Evolutionary conservation across 2,113 vertebrate species (phyloP), one percentile per base, ranked within the genome.

Genomic region (Oreochromis aureus): DNA sequence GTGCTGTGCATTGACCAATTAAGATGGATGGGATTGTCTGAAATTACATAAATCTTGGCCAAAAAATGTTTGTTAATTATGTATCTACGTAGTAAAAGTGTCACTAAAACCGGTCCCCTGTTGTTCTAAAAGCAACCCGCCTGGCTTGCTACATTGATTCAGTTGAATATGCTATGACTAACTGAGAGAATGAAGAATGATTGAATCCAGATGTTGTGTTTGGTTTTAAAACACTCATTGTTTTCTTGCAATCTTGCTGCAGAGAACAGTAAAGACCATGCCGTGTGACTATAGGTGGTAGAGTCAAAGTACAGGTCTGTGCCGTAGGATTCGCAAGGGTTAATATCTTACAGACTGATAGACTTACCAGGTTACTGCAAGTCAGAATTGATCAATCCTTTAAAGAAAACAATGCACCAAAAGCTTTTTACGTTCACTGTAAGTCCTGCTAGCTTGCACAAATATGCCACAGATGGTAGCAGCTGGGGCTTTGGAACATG

Each of bases 231-330:
- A 51, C 58, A 19, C 30, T 24, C 58, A 18, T 41, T 61, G 71
- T 76, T 73, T 85, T 10, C 18, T 46, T 85, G 69, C 46, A 76
- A 46, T 80, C 63, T 54, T 56, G 16, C 79, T 81, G 13, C 82
- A 81, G 48, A 82, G 22, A 76, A 76, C 12, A 63, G 78, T 41
- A 87, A 80, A 41, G 48, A 59, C 39, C 4, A 39, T 48, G 63
- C 58, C 15, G 19, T 39, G 7, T 83, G 51, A 51, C 44, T 53
- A 18, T 76, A 54, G 30, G 24, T 44, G 6, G 27, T n/a, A 27
- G 48, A 92, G 59, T 88, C 92, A 93, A 92, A 92, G 92, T 92
- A 46, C 89, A 93, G n/a, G 44, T 24, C 46, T 63, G 80, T 59
- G 69, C 22, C 86, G 4, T 81, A 51, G 32, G 46, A 51, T 88